phyloP scores from a whole-genome alignment of 2,113 vertebrate genomes.

The Megatriorchis doriae region DNA sequence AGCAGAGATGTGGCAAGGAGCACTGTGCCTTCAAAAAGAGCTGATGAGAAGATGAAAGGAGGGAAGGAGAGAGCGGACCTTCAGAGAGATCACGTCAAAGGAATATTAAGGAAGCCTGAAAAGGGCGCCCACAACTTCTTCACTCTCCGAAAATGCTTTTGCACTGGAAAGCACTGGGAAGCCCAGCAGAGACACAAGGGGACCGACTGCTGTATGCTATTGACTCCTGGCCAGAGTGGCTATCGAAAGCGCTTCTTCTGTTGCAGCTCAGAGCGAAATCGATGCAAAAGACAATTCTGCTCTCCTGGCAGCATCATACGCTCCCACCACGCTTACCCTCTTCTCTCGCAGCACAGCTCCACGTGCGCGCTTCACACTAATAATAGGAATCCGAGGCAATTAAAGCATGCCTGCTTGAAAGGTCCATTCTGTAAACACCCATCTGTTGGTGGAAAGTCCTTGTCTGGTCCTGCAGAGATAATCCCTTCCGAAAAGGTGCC shows the following conservation, averaged over 20 bases:
- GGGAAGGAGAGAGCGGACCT: background rate
- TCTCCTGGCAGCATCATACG: background rate
- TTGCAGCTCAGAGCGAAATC: background rate
- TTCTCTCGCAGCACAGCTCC: background rate
- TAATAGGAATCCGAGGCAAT: background rate
- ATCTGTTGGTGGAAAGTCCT: background rate
- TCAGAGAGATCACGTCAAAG: background rate
- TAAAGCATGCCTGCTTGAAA: background rate
- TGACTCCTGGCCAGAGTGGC: background rate
- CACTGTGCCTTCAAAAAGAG: background rate
- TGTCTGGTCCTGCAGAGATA: background rate
- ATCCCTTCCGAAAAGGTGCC: background rate
- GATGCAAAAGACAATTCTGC: background rate
- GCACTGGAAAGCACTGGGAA: background rate
- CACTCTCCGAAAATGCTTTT: background rate
- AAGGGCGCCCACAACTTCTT: background rate
- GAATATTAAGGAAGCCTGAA: background rate
- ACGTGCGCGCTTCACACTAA: accelerated
- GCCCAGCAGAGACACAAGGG: background rate
- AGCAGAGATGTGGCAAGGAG: background rate
- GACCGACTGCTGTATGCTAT: background rate
- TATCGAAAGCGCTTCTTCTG: background rate
- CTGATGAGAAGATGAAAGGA: background rate
- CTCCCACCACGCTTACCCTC: background rate
- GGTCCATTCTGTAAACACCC: background rate